Evolutionary conservation across 2,888 invertebrate genomes (phyloP).

Genomic region (Napeogenes inachia): DNA sequence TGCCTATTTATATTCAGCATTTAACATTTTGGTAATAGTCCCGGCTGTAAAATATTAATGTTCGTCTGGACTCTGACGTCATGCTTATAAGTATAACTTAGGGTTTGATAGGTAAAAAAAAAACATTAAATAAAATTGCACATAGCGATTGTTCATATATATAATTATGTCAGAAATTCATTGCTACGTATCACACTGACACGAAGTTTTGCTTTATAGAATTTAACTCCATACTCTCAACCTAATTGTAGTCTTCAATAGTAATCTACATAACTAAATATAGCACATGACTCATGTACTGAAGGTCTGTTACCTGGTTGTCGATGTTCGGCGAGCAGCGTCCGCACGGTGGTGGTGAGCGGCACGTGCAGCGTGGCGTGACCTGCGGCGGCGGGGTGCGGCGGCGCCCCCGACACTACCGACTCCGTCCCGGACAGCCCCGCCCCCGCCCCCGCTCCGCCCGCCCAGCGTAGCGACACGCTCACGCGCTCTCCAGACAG

Average conservation of each 20-base stretch:
- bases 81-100: no score
- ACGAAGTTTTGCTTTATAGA: no score
- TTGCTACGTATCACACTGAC: no score
- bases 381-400: constrained; percentile 69
- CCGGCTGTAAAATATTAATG: no score
- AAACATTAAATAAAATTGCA: no score
- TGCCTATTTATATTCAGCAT: no score
- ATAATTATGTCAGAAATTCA: no score
- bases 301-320: constrained; percentile 48
- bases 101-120: no score
- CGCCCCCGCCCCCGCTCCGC: constrained; percentile 38
- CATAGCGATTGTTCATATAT: no score
- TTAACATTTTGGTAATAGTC: no score
- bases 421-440: constrained; percentile 66
- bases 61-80: no score
- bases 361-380: constrained; percentile 85
- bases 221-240: no score
- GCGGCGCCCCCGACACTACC: constrained; percentile 72
- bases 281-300: neutral
- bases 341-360: constrained; percentile 84
- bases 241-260: neutral
- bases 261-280: neutral
- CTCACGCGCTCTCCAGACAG: constrained; percentile 90
- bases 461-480: constrained; percentile 81
- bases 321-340: constrained; percentile 80